Evolutionary conservation across 2,888 invertebrate genomes (phyloP).

Genomic region (Ptychoptera contaminata): DNA sequence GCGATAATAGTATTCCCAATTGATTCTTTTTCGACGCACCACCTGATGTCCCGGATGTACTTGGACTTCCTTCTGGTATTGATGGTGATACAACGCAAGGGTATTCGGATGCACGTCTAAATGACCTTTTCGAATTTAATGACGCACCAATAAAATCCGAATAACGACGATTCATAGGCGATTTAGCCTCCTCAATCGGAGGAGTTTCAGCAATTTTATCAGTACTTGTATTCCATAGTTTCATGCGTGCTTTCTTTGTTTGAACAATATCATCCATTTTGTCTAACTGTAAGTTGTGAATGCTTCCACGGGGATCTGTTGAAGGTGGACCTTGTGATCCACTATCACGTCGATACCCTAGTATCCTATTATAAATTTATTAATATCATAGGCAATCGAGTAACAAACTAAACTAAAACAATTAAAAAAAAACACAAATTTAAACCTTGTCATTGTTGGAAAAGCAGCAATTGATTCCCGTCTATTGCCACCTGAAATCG

Average conservation of each 20-base stretch:
- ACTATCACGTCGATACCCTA: slow-evolving; percentile 22
- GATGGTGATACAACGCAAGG: slow-evolving; percentile 34
- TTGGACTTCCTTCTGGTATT: slow-evolving; percentile 11
- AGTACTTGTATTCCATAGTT: slow-evolving; percentile 68
- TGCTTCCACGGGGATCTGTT: slow-evolving; percentile 55
- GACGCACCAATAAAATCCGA: slow-evolving; percentile 48
- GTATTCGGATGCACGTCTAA: slow-evolving; percentile 56
- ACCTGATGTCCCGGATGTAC: slow-evolving; percentile 36
- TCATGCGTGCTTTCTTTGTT: slow-evolving; percentile 65
- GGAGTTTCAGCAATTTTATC: slow-evolving; percentile 67
- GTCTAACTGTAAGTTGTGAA: slow-evolving; percentile 69
- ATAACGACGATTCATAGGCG: slow-evolving; percentile 42
- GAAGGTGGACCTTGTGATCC: slow-evolving; percentile 49
- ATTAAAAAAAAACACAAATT: slow-evolving; percentile 14
- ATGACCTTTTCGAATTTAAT: slow-evolving; percentile 38
- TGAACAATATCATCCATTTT: slow-evolving; percentile 80
- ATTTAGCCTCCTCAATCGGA: slow-evolving; percentile 43
- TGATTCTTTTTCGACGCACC: slow-evolving; percentile 31
- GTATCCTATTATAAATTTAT: too few species aligned
- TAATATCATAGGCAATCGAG: not conserved
- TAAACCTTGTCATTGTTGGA: slow-evolving; percentile 35
- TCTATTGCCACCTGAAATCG: slow-evolving; percentile 37
- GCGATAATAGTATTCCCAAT: slow-evolving; percentile 33
- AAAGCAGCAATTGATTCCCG: slow-evolving; percentile 70
- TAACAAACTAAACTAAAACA: not conserved